Evolutionary conservation across 2,113 vertebrate genomes (phyloP), one percentile per base, ranked within the genome.

Genomic region (Donacobius atricapilla): DNA sequence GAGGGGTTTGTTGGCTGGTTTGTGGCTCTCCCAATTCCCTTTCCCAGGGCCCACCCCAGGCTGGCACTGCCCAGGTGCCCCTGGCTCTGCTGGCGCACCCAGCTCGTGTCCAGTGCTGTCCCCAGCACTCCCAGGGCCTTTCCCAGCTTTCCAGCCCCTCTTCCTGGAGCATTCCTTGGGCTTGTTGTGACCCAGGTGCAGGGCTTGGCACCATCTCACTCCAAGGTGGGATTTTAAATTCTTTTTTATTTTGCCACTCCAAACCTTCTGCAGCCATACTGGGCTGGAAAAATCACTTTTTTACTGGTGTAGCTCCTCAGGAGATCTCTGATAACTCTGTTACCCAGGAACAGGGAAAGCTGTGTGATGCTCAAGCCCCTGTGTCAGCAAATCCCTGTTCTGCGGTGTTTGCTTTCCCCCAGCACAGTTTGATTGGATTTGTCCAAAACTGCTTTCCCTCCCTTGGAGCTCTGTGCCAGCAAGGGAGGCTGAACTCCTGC

Each of bases 241-340:
- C 9, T 66, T 56, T 56, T 57, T 65, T 1, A 6, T 73, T 82
- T 70, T 69, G n/a, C 24, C 18, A 9, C 12, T 37, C 48, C 37
- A 27, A 85, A 21, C 27, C 50, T 35, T 4, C 8, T 1, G 1
- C 24, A 25, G 16, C 45, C 68, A 22, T 13, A 2, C 33, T 50
- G 12, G 31, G 21, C 37, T 66, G 37, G 7, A 31, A 15, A 87
- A 31, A 14, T 4, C 5, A 8, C 8, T 6, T 19, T 71, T 44
- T 42, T 17, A 3, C 13, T 14, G 48, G 8, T 30, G 48, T 9
- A 45, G 51, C 35, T 51, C 0, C 33, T 57, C 22, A 2, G 40
- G 10, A 47, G 47, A 10, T 44, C 48, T 24, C 14, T 31, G 60
- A 3, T 18, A 35, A 23, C 44, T 9, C 9, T 28, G 23, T 25